phyloP scores from a whole-genome alignment of 2,888 invertebrate genomes.

The Acanthococcus lagerstroemiae region DNA sequence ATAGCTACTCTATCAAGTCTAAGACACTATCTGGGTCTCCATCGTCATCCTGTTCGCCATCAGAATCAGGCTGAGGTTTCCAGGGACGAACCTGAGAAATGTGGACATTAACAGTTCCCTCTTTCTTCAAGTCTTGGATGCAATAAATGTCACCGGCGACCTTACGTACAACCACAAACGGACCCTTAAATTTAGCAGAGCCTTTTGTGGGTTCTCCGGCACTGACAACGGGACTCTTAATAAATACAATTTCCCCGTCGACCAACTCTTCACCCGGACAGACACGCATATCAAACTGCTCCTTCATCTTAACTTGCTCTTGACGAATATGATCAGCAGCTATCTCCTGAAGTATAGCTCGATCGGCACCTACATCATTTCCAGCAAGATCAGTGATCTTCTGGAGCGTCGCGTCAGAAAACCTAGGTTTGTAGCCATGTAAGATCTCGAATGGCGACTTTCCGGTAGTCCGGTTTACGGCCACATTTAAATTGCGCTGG shows the following conservation, averaged over 20 bases:
- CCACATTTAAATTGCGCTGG: no score
- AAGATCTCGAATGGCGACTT: not conserved
- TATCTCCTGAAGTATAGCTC: not conserved
- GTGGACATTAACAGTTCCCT: not conserved
- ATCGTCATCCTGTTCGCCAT: not conserved
- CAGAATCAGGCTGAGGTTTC: not conserved
- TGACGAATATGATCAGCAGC: not conserved
- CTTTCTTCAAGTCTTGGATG: not conserved
- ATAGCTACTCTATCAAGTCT: no score
- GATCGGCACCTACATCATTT: not conserved
- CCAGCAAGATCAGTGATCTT: not conserved
- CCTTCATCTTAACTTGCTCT: not conserved
- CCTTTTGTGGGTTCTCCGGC: not conserved
- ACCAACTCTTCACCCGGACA: not conserved
- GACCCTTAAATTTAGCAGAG: not conserved
- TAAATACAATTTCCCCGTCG: not conserved
- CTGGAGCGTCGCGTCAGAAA: not conserved
- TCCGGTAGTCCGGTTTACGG: not conserved
- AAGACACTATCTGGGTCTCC: not conserved
- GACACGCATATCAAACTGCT: not conserved
- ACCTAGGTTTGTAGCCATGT: not conserved
- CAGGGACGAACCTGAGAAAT: not conserved
- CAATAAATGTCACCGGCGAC: not conserved
- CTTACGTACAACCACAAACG: not conserved
- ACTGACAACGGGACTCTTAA: not conserved